phyloP scores from a whole-genome alignment of 1,140 invertebrate genomes.

The Drosophila tani region DNA sequence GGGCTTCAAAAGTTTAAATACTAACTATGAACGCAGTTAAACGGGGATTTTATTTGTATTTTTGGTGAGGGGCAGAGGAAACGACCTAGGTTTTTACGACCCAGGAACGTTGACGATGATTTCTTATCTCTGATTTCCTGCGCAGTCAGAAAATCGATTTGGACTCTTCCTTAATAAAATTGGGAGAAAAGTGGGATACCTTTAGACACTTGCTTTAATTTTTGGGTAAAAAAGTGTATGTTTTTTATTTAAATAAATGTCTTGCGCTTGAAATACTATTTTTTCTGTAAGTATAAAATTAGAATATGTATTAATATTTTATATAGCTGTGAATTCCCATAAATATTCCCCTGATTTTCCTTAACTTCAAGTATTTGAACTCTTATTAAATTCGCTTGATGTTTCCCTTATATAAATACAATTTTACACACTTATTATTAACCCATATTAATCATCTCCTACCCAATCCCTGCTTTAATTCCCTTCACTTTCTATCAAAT shows the following conservation, averaged over 20 bases:
- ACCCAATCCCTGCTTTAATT: not conserved
- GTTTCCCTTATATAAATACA: not conserved
- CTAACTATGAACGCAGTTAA: conserved; percentile 47
- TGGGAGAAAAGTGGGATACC: too few relatives aligned
- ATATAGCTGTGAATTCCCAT: too few relatives aligned
- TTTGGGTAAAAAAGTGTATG: not conserved
- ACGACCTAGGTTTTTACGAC: conserved; percentile 28
- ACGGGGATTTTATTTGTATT: conserved; percentile 30
- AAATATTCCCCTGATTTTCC: too few relatives aligned
- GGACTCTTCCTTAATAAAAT: conserved; percentile 5
- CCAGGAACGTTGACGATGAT: not conserved
- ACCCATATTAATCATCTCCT: conserved; percentile 17
- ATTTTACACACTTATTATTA: not conserved
- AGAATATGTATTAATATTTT: too few relatives aligned
- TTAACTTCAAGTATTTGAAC: not conserved
- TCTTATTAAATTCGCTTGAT: not conserved
- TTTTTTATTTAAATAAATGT: too few relatives aligned
- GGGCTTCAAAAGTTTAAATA: conserved; percentile 33
- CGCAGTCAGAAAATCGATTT: conserved; percentile 6
- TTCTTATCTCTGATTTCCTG: conserved; percentile 22
- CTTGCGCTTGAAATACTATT: too few relatives aligned
- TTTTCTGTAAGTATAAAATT: too few relatives aligned
- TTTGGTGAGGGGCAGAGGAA: conserved; percentile 12
- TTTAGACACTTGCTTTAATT: not conserved
- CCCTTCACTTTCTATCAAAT: conserved; percentile 45